Evolutionary conservation across 2,888 invertebrate genomes (phyloP).

Genomic region (Melanargia galathea): DNA sequence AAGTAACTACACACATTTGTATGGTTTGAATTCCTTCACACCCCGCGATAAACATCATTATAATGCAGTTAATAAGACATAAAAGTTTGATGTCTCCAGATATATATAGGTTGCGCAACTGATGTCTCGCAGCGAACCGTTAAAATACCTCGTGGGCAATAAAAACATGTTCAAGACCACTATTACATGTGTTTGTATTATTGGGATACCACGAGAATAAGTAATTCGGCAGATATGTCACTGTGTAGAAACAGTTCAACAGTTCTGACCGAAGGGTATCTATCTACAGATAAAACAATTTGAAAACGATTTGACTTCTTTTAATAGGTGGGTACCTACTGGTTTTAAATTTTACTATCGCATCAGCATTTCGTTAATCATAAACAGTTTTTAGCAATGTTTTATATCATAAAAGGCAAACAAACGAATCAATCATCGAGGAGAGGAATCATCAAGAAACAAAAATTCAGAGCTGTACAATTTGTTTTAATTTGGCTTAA

Average conservation of each 20-base stretch:
- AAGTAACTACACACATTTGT: background rate
- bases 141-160: constrained; percentile 47
- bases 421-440: too few relatives aligned
- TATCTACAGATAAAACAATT: background rate
- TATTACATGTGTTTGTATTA: constrained; percentile 51
- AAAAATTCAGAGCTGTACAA: too few relatives aligned
- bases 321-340: too few relatives aligned
- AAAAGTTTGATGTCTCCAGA: constrained; percentile 29
- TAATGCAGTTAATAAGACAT: constrained; percentile 24
- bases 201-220: constrained; percentile 41
- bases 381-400: too few relatives aligned
- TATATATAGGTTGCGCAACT: constrained; percentile 32
- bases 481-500: too few relatives aligned
- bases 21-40: background rate
- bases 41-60: background rate
- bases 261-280: background rate
- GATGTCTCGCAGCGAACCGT: constrained; percentile 35
- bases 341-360: background rate
- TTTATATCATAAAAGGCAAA: too few relatives aligned
- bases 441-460: too few relatives aligned
- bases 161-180: constrained; percentile 51
- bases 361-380: too few relatives aligned
- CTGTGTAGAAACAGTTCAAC: background rate
- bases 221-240: constrained; percentile 42
- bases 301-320: too few relatives aligned